A percentile compares a stretch with the other conserved stretches of the same genome.
Conservation (phyloP, 1,140 invertebrate genomes). For the Trichonephila clavata region DNA sequence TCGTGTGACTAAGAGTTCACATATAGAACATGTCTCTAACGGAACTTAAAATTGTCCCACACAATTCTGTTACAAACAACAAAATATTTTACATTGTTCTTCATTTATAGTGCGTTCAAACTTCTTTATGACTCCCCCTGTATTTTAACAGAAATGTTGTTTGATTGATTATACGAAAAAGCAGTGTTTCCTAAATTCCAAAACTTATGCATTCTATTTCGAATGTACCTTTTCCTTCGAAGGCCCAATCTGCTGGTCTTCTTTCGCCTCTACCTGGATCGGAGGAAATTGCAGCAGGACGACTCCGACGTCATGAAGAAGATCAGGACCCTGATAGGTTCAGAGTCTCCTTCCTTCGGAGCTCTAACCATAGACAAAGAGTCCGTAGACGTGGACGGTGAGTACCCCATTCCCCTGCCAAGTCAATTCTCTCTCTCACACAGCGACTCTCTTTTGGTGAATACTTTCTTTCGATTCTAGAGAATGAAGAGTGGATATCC, state of each 20-base stretch:
- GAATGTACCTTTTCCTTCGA: not conserved
- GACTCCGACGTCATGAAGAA: conserved; percentile 81
- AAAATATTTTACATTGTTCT: too few relatives aligned
- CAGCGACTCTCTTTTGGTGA: not conserved
- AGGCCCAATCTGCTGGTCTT: conserved; percentile 84
- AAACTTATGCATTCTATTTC: not conserved
- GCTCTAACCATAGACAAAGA: conserved; percentile 33
- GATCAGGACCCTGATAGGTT: not conserved
- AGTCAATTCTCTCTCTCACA: too few relatives aligned
- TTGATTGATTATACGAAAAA: too few relatives aligned
- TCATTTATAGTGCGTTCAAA: too few relatives aligned
- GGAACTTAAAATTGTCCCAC: too few relatives aligned
- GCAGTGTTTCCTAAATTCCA: not conserved
- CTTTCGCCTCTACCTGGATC: conserved; percentile 88
- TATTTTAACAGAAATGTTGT: too few relatives aligned
- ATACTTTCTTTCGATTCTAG: not conserved
- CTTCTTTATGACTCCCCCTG: too few relatives aligned
- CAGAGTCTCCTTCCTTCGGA: conserved; percentile 35
- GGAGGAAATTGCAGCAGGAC: conserved; percentile 85
- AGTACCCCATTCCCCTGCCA: not conserved
- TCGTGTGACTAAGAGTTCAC: too few relatives aligned
- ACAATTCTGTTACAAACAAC: too few relatives aligned
- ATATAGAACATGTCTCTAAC: too few relatives aligned
- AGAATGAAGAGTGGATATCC: conserved; percentile 65
- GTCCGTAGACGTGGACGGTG: conserved; percentile 62